Evolutionary conservation across 2,888 invertebrate genomes (phyloP), one percentile per base, ranked within the genome.

Genomic region (Tyria jacobaeae): DNA sequence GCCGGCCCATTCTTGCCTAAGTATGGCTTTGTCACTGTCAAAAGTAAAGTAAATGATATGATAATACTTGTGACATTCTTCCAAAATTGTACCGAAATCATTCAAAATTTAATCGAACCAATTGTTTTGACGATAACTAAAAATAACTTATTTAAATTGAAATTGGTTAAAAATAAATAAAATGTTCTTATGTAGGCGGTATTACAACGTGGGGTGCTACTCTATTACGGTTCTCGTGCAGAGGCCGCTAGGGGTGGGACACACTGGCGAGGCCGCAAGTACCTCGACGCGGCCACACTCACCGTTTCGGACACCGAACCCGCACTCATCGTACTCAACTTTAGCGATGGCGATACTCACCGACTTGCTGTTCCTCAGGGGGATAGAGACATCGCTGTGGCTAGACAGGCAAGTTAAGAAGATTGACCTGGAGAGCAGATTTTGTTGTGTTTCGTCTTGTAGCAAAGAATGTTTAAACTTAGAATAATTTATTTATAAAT

Each of bases 191-290:
- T 4, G 5, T 5, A 95, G 95, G 95, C 95, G 37, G 95, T 96
- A 0, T 81, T 96, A 0, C 96, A 96, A 73, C 93, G 96, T 66
- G 96, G 96, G 3, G 96, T 96, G 3, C 84, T 96, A 0, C 94
- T 95, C 0, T 95, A 95, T 88, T 95, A 94, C 87, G 90, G 90
- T 41, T 94, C 89, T 0, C 91, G 96, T 24, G 96, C 95, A 0
- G 96, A 96, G 79, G 96, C 96, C 3, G 95, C 94, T 1, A 92
- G 95, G 2, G 95, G 78, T 3, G 90, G 92, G 1, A 92, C 94
- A 0, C 94, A 95, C 4, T 91, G 94, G 75, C 94, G 95, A 59
- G 95, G 95, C 27, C 95, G 95, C 80, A 95, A 96, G 85, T 96
- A 96, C 89, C 87, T 96, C 48, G 96, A 96, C 88, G 95, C 94